Evolutionary conservation across 2,113 vertebrate genomes (phyloP), one percentile per base, ranked within the genome.

Genomic region (Polypterus senegalus): DNA sequence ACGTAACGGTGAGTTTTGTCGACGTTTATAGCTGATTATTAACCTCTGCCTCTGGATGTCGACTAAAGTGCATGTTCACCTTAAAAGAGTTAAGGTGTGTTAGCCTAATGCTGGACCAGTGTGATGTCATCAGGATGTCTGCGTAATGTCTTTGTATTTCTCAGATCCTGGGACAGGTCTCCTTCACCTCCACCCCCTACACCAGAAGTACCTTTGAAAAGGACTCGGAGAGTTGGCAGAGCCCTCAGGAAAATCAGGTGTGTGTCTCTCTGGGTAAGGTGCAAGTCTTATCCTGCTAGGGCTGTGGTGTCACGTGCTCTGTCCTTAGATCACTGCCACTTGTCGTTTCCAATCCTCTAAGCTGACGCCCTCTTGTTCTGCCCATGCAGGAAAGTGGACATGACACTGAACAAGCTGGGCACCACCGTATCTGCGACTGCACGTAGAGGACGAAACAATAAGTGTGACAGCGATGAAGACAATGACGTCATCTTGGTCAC

Each of bases 361-460:
- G 27, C 0, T 56, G 1, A 4, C 8, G n/a, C 47, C 7, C 7
- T 49, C 48, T 27, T 5, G 45, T 48, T 58, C 2, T 58, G 49
- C 46, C n/a, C 45, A 4, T 60, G 27, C 67, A 87, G 85, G 48
- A 73, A 83, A 68, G 60, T 82, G 46, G 63, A 86, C 72, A 67
- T 57, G 45, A 77, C 64, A 61, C 69, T 85, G 2, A 69, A 45
- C 60, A 75, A 67, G 0, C 60, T 81, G 7, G 76, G 56, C 5
- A 8, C 57, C 57, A 8, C 11, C 5, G 70, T 78, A 78, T 47
- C 58, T 78, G 5, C 7, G 81, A 46, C 64, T 58, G 48, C 60
- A 54, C n/a, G 74, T 76, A 3, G 9, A 4, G n/a, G 7, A 7
- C 60, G 5, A 61, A 3, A 2, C 46, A 2, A 11, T 4, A 10